Conservation (phyloP, 2,888 invertebrate species). For the Habroteleia sp. region DNA sequence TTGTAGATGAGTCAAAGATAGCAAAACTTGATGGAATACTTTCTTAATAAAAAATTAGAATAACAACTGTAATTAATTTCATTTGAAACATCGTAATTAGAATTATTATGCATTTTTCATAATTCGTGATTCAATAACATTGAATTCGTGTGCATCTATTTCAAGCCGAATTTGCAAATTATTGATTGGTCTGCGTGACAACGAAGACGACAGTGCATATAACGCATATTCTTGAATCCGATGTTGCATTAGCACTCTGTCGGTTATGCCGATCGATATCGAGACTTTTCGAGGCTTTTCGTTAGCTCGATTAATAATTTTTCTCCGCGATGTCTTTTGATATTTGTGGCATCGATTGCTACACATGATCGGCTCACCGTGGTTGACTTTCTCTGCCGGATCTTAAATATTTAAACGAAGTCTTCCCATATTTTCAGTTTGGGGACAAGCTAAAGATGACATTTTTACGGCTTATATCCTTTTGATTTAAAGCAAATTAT, state of each 20-base stretch:
- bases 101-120: too few species aligned
- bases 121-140: too few species aligned
- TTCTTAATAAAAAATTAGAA: too few species aligned
- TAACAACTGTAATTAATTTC: too few species aligned
- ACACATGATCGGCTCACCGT: constrained; percentile 28
- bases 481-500: too few species aligned
- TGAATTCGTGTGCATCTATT: too few species aligned
- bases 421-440: constrained; percentile 12
- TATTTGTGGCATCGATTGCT: constrained; percentile 49
- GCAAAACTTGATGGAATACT: too few species aligned
- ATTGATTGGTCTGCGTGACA: constrained; percentile 38
- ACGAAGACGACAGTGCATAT: constrained; percentile 51
- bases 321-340: constrained; percentile 35
- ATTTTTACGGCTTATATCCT: too few species aligned
- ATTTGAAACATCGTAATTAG: too few species aligned
- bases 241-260: constrained; percentile 34
- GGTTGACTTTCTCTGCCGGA: constrained; percentile 30
- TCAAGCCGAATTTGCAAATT: constrained; percentile 31
- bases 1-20: too few species aligned
- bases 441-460: too few species aligned
- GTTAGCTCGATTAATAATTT: constrained; percentile 57
- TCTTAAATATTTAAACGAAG: constrained; percentile 13
- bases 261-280: constrained; percentile 47
- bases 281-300: constrained; percentile 46
- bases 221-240: constrained; percentile 45